phyloP scores from a whole-genome alignment of 2,888 invertebrate genomes.

The Pyrochroa serraticornis region DNA sequence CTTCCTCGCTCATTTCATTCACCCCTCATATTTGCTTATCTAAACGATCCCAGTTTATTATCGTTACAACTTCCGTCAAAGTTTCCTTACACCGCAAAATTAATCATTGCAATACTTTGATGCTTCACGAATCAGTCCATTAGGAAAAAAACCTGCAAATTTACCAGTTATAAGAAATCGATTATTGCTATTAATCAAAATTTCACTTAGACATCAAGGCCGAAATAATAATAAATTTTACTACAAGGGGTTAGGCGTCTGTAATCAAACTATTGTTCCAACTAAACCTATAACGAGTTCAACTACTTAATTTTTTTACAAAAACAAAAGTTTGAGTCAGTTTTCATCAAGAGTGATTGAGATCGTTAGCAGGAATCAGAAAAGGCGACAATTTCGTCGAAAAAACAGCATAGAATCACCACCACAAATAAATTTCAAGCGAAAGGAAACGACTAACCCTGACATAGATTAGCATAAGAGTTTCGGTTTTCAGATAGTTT shows the following conservation, averaged over 20 bases:
- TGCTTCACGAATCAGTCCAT: neutral
- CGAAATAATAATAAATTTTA: neutral
- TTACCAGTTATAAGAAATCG: constrained; percentile 23
- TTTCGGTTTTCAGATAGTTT: constrained; percentile 31
- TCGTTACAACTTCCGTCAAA: too few relatives aligned
- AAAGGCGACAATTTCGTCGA: neutral
- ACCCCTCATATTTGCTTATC: too few relatives aligned
- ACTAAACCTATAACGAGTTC: too few relatives aligned
- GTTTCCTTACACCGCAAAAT: neutral
- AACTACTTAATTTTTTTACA: too few relatives aligned
- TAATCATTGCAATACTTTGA: constrained; percentile 6
- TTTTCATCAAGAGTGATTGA: too few relatives aligned
- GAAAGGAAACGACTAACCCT: constrained; percentile 33
- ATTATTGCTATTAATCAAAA: constrained; percentile 33
- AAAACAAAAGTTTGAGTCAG: too few relatives aligned
- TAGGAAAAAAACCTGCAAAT: constrained; percentile 6
- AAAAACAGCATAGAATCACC: neutral
- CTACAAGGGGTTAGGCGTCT: neutral
- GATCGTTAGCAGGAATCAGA: too few relatives aligned
- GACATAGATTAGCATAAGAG: constrained; percentile 32
- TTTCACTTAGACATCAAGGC: constrained; percentile 28
- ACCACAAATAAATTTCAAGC: neutral
- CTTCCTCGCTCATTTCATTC: neutral
- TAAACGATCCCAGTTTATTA: too few relatives aligned
- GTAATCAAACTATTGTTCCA: too few relatives aligned